These are phyloP conservation scores for Dicrostonyx torquatus DNA, from an alignment of 2,797 vertebrate species.

Conservation along the genomic window DNA sequence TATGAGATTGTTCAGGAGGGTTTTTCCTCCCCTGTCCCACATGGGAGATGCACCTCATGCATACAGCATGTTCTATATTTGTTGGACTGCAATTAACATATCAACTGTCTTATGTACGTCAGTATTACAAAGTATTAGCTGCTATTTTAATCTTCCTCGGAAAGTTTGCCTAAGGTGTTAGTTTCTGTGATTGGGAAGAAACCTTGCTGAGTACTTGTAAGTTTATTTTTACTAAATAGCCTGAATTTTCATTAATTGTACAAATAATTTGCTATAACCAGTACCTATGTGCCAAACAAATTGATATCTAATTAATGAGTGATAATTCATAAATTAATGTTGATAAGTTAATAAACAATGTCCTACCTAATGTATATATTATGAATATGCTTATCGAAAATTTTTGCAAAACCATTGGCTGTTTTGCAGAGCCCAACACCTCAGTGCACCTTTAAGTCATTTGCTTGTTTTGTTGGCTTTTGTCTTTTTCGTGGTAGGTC, in stretches of 20 bases:
- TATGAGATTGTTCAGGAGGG: not conserved
- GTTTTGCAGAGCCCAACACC: not conserved
- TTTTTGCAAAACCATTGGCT: not conserved
- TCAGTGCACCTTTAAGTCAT: not conserved
- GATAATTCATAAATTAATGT: not conserved
- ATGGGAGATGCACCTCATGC: not conserved
- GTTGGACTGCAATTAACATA: not conserved
- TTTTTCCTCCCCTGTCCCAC: not conserved
- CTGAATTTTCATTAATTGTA: conserved; percentile 44
- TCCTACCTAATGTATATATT: not conserved
- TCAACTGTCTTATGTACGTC: not conserved
- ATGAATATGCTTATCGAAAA: not conserved
- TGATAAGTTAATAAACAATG: not conserved
- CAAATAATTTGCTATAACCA: conserved; percentile 12
- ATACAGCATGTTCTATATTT: not conserved
- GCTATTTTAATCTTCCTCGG: not conserved
- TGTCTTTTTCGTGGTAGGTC: conserved; percentile 84
- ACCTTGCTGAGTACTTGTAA: conserved; percentile 25
- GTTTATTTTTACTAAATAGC: not conserved
- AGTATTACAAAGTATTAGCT: not conserved
- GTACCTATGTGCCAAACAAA: not conserved
- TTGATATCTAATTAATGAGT: not conserved
- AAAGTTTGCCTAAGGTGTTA: conserved; percentile 18
- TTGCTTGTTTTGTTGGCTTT: conserved; percentile 51
- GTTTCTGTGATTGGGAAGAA: conserved; percentile 52